Conservation (phyloP, 2,888 invertebrate species). For the Platycheirus rosarum region DNA sequence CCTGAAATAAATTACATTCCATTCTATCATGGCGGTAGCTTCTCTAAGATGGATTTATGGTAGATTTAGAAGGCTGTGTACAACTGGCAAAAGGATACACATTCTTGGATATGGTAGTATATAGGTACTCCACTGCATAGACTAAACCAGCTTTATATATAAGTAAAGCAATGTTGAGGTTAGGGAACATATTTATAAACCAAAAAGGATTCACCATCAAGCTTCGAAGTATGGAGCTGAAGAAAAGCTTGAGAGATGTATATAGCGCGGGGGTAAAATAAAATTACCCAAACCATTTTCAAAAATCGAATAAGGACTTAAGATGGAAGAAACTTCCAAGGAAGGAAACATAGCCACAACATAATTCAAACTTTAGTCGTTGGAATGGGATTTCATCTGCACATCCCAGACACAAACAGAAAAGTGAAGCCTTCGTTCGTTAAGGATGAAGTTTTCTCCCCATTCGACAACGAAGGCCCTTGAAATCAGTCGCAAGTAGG, state of each 20-base stretch:
- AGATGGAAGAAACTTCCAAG: constrained; percentile 4
- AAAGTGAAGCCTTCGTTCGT: constrained; percentile 37
- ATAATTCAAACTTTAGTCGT: constrained; percentile 67
- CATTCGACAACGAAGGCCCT: constrained; percentile 28
- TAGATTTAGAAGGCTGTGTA: constrained; percentile 44
- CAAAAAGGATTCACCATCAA: constrained; percentile 64
- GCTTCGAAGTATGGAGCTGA: constrained; percentile 14
- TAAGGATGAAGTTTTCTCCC: constrained; percentile 42
- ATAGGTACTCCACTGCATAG: too few relatives aligned
- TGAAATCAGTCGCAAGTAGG: neutral
- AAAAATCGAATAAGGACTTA: constrained; percentile 46
- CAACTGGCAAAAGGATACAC: constrained; percentile 19
- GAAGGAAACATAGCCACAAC: constrained; percentile 56
- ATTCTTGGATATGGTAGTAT: constrained; percentile 19
- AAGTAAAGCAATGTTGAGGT: constrained; percentile 49
- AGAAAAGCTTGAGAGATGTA: constrained; percentile 30
- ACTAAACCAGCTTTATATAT: constrained; percentile 7
- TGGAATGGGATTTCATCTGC: constrained; percentile 52
- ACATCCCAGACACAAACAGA: constrained; percentile 19
- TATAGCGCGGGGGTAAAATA: constrained; percentile 34
- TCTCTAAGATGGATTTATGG: constrained; percentile 67
- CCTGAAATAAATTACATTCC: constrained; percentile 68
- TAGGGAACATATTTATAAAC: constrained; percentile 63
- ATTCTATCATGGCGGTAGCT: constrained; percentile 62
- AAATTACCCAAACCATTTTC: constrained; percentile 37